Evolutionary conservation across 2,113 vertebrate genomes (phyloP), one percentile per base, ranked within the genome.

Genomic region (Scortum barcoo): DNA sequence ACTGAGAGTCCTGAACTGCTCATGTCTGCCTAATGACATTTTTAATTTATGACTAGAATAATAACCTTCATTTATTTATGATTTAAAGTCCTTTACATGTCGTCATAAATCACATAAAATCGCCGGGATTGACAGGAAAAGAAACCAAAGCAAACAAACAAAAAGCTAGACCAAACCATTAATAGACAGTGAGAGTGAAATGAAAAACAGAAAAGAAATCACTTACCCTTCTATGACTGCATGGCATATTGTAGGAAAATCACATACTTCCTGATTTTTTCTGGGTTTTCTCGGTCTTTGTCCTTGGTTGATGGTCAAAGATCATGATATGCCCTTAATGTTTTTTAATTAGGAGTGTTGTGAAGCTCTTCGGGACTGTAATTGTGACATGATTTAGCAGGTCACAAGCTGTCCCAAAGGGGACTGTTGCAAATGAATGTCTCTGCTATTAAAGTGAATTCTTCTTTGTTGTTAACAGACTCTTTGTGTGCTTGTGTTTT

Each of bases 401-500:
- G 44, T 78, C 38, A 63, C 51, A 58, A 50, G 51, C 7, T 0
- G 6, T 75, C 69, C 56, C 30, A 61, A 46, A 57, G 33, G 66
- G 19, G 4, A 11, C 42, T 33, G 65, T 58, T 62, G 58, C 76
- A 72, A 63, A 20, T 63, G 67, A 66, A 38, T 63, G 66, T n/a
- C 3, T 70, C 57, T 46, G 56, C 38, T 57, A 24, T 42, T 33
- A 65, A 81, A 28, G 33, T 62, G 36, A 28, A 69, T 66, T 76
- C 16, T 36, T 48, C 19, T 67, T 62, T 76, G 66, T 26, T 65
- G 1, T 72, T 58, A 12, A 87, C 54, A 65, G 38, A 40, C 60
- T 4, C 19, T 38, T 24, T 83, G 14, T 80, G 12, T 78, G 71
- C 7, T 57, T 87, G 53, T 81, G 56, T 93, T 91, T 62, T 38